A percentile compares a stretch with the other conserved stretches of the same genome.
Evolutionary conservation across 2,888 invertebrate species (phyloP).

Genomic region (Acrobasis repandana): DNA sequence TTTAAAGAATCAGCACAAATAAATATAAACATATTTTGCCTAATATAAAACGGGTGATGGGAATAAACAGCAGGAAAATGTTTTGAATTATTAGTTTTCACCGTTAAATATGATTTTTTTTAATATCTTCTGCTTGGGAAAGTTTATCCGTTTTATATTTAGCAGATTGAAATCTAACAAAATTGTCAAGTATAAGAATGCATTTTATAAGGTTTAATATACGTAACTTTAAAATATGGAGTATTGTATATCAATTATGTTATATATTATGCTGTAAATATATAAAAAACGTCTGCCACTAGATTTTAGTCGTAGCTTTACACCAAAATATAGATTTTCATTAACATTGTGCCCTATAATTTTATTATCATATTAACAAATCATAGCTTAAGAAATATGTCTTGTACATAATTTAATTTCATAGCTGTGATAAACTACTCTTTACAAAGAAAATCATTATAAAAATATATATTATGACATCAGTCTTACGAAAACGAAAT

Average conservation of each 20-base stretch:
- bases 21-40: not conserved
- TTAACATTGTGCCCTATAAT: constrained; percentile 54
- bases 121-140: not conserved
- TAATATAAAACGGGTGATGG: constrained; percentile 10
- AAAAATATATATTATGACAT: constrained; percentile 28
- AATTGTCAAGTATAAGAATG: constrained; percentile 28
- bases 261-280: constrained; percentile 38
- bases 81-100: not conserved
- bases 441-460: constrained; percentile 48
- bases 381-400: constrained; percentile 38
- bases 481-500: not conserved
- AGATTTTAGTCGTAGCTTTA: constrained; percentile 73
- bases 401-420: constrained; percentile 66
- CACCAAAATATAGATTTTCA: constrained; percentile 73
- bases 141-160: constrained; percentile 24
- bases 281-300: constrained; percentile 63
- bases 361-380: constrained; percentile 44
- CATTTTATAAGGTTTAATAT: constrained; percentile 29
- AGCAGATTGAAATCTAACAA: constrained; percentile 23
- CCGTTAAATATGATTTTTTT: not conserved
- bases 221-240: constrained; percentile 1
- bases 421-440: constrained; percentile 78
- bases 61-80: not conserved
- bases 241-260: not conserved
- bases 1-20: not conserved